Conservation (phyloP, 2,888 invertebrate species). For the Drosophila paracracens region DNA sequence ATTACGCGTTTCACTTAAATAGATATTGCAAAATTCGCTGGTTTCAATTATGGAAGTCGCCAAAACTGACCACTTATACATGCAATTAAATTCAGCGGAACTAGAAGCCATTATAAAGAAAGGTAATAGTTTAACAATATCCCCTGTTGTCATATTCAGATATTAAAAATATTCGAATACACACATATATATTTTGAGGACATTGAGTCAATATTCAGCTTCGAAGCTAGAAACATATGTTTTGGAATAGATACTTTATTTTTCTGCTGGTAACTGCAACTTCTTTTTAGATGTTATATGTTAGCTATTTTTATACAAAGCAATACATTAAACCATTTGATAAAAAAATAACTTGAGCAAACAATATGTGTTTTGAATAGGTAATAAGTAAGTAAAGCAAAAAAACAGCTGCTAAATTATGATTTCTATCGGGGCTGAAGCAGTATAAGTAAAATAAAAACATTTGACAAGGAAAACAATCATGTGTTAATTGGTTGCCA, state of each 20-base stretch:
- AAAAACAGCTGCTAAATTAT: slow-evolving; percentile 49
- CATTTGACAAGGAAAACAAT: background rate
- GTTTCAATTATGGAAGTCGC: slow-evolving; percentile 51
- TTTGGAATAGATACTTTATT: background rate
- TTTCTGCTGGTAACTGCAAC: background rate
- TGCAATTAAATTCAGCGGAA: slow-evolving; percentile 84
- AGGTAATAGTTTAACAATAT: slow-evolving; percentile 62
- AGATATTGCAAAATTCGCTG: slow-evolving; percentile 8
- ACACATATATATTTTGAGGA: background rate
- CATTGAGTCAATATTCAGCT: background rate
- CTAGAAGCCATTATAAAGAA: slow-evolving; percentile 84
- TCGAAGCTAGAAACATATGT: background rate
- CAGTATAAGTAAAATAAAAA: background rate
- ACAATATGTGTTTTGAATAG: slow-evolving; percentile 22
- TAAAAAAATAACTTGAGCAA: slow-evolving; percentile 1
- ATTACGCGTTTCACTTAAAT: slow-evolving; percentile 64
- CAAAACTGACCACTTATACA: slow-evolving; percentile 76
- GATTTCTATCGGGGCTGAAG: background rate
- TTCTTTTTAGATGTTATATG: background rate
- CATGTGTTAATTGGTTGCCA: background rate
- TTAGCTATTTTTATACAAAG: background rate
- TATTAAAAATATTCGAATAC: background rate
- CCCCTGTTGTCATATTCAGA: background rate
- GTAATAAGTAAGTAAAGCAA: slow-evolving; percentile 42
- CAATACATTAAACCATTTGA: slow-evolving; percentile 3